Percentiles rank a stretch among this genome's conserved stretches.
Conservation (phyloP, 2,888 invertebrate species). For the Brachyptera risi region DNA sequence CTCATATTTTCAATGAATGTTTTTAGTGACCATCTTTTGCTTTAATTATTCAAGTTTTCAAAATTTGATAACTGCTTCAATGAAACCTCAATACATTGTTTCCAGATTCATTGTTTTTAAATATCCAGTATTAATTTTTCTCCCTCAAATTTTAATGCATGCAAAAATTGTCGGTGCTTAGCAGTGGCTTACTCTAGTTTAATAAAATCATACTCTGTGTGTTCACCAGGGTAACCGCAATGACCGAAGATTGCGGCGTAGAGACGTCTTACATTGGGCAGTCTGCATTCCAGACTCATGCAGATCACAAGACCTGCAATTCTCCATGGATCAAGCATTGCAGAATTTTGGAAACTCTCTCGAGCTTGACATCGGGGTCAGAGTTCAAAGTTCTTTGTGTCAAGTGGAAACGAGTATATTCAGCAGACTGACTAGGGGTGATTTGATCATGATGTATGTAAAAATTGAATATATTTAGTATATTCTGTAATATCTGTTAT, state of each 20-base stretch:
- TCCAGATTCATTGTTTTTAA: too few species aligned
- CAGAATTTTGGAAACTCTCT: conserved; percentile 14
- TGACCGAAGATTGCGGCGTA: conserved; percentile 13
- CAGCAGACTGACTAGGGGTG: conserved; percentile 8
- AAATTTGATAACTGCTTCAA: too few species aligned
- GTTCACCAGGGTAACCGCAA: conserved; percentile 12
- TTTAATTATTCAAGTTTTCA: too few species aligned
- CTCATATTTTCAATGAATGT: too few species aligned
- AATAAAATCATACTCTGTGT: neutral
- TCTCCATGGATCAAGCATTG: conserved; percentile 26
- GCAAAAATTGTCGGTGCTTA: too few species aligned
- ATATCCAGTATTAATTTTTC: too few species aligned
- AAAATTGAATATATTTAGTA: too few species aligned
- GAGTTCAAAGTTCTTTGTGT: conserved; percentile 27
- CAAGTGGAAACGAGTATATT: conserved; percentile 1
- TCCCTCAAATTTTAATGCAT: too few species aligned
- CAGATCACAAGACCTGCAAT: conserved; percentile 26
- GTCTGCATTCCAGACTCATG: conserved; percentile 31
- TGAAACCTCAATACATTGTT: too few species aligned
- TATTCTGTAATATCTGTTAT: too few species aligned
- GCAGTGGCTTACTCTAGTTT: neutral
- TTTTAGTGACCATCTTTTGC: too few species aligned
- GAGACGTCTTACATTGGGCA: conserved; percentile 30
- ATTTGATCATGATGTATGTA: conserved; percentile 15
- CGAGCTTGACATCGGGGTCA: conserved; percentile 22